Conservation (phyloP, 2,888 invertebrate species). For the Brenthis ino region DNA sequence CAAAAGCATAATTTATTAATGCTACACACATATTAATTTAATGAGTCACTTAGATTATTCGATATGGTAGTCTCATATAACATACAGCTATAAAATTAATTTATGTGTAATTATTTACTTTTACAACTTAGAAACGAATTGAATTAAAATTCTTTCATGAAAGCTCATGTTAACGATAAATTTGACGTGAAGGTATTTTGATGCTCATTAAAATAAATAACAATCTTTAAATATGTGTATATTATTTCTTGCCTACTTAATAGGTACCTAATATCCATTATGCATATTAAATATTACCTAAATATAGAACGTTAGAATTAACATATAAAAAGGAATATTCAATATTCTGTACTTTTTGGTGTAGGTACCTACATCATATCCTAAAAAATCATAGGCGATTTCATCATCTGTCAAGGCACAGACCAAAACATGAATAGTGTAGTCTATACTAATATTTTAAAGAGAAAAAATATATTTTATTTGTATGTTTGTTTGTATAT, state of each 20-base stretch:
- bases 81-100: slow-evolving; percentile 10
- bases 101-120: slow-evolving; percentile 24
- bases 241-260: slow-evolving; percentile 9
- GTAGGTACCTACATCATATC: too few species aligned
- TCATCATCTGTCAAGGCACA: too few species aligned
- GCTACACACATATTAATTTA: background rate
- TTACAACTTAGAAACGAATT: slow-evolving; percentile 21
- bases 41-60: background rate
- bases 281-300: too few species aligned
- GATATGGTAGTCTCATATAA: slow-evolving; percentile 3
- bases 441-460: too few species aligned
- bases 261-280: too few species aligned
- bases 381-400: too few species aligned
- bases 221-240: slow-evolving; percentile 2
- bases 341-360: too few species aligned
- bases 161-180: slow-evolving; percentile 16
- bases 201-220: slow-evolving; percentile 24
- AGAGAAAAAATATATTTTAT: too few species aligned
- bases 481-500: too few species aligned
- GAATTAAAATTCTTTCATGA: slow-evolving; percentile 32
- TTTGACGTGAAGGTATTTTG: slow-evolving; percentile 22
- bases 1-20: background rate
- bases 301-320: too few species aligned
- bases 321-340: too few species aligned
- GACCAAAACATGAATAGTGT: too few species aligned